Conservation (phyloP, 2,797 vertebrate genomes). For the Myoxocephalus aenaeus region DNA sequence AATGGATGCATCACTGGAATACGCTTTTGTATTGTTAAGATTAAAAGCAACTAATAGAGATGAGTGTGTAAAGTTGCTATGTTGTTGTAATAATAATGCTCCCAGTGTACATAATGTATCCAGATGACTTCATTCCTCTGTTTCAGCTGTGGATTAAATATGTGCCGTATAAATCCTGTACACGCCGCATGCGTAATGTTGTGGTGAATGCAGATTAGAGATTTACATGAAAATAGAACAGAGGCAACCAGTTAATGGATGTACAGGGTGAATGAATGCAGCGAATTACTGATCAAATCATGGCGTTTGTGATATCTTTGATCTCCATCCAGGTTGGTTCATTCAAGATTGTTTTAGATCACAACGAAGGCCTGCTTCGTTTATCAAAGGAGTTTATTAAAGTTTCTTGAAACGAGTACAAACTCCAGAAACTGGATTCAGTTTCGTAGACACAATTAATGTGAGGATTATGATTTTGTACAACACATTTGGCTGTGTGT, state of each 20-base stretch:
- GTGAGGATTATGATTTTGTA: not conserved
- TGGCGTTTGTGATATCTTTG: conserved; percentile 28
- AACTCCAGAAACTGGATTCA: not conserved
- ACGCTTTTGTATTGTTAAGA: conserved; percentile 39
- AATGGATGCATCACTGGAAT: conserved; percentile 22
- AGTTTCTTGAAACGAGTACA: conserved; percentile 7
- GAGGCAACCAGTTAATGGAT: conserved; percentile 49
- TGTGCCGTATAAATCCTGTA: conserved; percentile 26
- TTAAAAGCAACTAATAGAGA: conserved; percentile 51
- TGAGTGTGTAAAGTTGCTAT: conserved; percentile 53
- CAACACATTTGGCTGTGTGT: not conserved
- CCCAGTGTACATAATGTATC: conserved; percentile 27
- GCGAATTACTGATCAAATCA: conserved; percentile 39
- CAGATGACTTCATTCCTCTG: conserved; percentile 41
- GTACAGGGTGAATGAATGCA: conserved; percentile 24
- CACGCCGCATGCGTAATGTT: conserved; percentile 15
- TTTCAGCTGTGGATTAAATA: conserved; percentile 53
- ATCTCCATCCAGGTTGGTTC: conserved; percentile 28
- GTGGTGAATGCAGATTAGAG: conserved; percentile 57
- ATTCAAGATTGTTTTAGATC: conserved; percentile 1
- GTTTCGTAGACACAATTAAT: not conserved
- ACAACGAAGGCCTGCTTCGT: not conserved
- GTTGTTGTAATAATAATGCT: conserved; percentile 9
- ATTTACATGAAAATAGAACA: conserved; percentile 64
- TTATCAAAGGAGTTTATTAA: not conserved